Evolutionary conservation across 2,888 invertebrate species (phyloP).

Genomic region (Acutogordius australiensis): DNA sequence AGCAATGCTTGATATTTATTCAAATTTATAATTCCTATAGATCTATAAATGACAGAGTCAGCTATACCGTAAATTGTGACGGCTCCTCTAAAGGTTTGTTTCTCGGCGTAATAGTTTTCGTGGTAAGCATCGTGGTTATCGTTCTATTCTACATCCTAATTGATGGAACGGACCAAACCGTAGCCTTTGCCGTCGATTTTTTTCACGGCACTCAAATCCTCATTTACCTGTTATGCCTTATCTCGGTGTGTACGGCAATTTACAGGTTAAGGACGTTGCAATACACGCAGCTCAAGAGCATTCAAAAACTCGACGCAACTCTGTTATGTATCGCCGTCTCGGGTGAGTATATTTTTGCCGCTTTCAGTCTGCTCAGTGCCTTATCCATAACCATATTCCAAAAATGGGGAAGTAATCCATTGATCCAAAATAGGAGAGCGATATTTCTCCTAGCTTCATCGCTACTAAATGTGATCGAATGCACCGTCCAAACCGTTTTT

Average conservation of each 20-base stretch:
- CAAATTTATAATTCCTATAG: no score
- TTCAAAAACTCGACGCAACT: constrained; percentile 5
- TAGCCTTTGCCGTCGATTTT: no score
- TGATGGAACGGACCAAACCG: no score
- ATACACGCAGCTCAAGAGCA: not conserved
- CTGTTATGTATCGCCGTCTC: not conserved
- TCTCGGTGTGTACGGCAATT: no score
- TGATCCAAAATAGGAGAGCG: no score
- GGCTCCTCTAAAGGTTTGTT: constrained; percentile 35
- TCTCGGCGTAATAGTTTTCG: constrained; percentile 57
- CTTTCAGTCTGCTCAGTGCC: constrained; percentile 6
- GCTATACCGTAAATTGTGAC: constrained; percentile 14
- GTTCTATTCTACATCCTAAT: no score
- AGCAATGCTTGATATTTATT: no score
- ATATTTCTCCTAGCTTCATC: constrained; percentile 48
- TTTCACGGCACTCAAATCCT: no score
- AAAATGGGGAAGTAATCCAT: no score
- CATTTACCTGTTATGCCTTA: no score
- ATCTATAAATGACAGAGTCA: constrained; percentile 14
- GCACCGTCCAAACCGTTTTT: constrained; percentile 65
- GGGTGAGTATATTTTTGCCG: constrained; percentile 5
- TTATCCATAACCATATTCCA: no score
- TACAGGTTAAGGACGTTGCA: constrained; percentile 6
- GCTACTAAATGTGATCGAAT: constrained; percentile 54
- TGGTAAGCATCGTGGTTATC: constrained; percentile 16